Base-by-base conservation (phyloP, 2,888 invertebrate genomes). In the Pemphredon lugubris region DNA sequence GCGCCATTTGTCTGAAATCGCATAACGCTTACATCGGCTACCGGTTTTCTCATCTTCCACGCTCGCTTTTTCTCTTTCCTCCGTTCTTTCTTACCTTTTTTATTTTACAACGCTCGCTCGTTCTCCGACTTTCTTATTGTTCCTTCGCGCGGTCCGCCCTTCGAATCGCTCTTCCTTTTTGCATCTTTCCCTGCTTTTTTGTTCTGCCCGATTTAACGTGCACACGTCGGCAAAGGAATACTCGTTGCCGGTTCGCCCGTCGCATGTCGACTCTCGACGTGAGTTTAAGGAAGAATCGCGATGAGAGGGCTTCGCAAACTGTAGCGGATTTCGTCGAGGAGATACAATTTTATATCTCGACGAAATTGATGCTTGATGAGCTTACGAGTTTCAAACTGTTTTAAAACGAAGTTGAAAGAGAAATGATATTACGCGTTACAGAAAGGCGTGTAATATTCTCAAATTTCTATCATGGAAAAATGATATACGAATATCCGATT, bases 1-100 rank as follows among this genome's bases (percentile, higher is more conserved):
- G 73, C 73, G 75, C 79, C 79, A 81, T 84, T 82, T 81, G 81
- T 84, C 82, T 82, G 76, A 84, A 81, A 83, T 84, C 83, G 83
- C 82, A 81, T 81, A 77, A 81, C 80, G 81, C 77, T 80, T 79
- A 77, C 73, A 76, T 69, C 74, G 74, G 70, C 78, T 69, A 73
- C 74, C 54, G 61, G 65, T 70, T 66, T 73, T 69, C 63, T 68
- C 69, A 55, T 77, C 72, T 72, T 73, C 80, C 61, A 47, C 26
- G 30, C 75, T 71, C 75, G 71, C 66, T 75, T 67, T 67, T 71
- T 71, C 67, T 64, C 71, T 75, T 75, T 58, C 48, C 6, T 16
- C 48, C 66, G 48, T 54, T 53, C 54, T 50, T 64, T 58, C 47
- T 57, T 40, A 30, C 40, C 55, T 57, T 44, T 47, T 37, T 45